Evolutionary conservation across 2,888 invertebrate species (phyloP), one percentile per base, ranked within the genome.

Genomic region (Orthosia gracilis): DNA sequence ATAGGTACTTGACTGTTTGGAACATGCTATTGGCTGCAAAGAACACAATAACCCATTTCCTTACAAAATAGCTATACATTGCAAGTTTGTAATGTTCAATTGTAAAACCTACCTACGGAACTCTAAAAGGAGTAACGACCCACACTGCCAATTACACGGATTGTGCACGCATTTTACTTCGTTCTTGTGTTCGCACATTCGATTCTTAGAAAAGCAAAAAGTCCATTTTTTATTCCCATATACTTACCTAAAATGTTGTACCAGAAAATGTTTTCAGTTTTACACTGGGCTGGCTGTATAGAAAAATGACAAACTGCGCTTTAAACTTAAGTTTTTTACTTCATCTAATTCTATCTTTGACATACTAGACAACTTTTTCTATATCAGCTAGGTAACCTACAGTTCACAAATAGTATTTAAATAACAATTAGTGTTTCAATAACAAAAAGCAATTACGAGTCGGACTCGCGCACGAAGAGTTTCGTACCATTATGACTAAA

Each of bases 111-210:
- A 45, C n/a, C 64, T 69, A 76, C 61, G 73, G 69, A 83, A 79
- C 77, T 74, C 77, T 75, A 80, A 82, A 89, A 89, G 64, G 84
- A 88, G 87, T 91, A 91, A 91, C 87, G 89, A 91, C 89, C 87
- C 82, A 87, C 66, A 80, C 76, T 77, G 75, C 75, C 79, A 80
- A 88, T 88, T 86, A 88, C 88, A 85, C 82, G 74, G 80, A 82
- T 78, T 80, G 69, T 78, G 75, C 80, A 88, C 82, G 84, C 82
- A 82, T 84, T 85, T 85, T 82, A 80, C 68, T 76, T 72, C 68
- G 63, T 65, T 85, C 75, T 83, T 78, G 68, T 68, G 76, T 82
- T 79, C 79, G 72, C 75, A 85, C 75, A 84, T 84, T 69, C 52
- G 59, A 74, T 87, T 87, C 77, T 79, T 76, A 73, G 74, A 85